These are phyloP conservation scores for Euplagia quadripunctaria DNA, from an alignment of 2,888 invertebrate species.

Conservation along the genomic window DNA sequence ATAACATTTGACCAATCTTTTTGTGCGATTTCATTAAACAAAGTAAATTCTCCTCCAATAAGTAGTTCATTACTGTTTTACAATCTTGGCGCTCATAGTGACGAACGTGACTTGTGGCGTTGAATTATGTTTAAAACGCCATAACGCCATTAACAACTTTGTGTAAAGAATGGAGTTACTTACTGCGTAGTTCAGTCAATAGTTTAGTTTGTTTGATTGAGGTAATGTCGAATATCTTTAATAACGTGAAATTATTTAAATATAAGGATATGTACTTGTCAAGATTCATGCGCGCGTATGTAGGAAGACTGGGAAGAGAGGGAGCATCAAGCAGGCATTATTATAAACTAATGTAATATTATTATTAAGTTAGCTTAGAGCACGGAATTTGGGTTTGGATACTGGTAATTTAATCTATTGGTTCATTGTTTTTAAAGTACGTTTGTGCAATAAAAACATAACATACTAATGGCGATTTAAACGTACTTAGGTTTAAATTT, in stretches of 20 bases:
- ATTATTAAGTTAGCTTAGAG: background rate
- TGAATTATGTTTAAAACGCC: conserved; percentile 42
- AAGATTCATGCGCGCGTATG: background rate
- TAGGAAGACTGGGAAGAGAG: background rate
- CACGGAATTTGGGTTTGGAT: background rate
- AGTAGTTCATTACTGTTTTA: conserved; percentile 33
- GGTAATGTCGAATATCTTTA: background rate
- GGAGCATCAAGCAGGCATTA: background rate
- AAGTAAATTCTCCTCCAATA: too few relatives aligned
- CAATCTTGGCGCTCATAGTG: conserved; percentile 50
- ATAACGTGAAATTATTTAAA: background rate
- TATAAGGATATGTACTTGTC: background rate
- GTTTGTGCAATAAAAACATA: too few relatives aligned
- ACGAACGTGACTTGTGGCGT: conserved; percentile 51
- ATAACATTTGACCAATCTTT: background rate
- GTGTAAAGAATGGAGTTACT: conserved; percentile 42
- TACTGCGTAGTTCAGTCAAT: conserved; percentile 39
- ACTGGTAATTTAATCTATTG: background rate
- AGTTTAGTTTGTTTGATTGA: conserved; percentile 17
- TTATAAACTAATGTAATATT: background rate
- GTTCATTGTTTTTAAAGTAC: background rate
- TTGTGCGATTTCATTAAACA: too few relatives aligned
- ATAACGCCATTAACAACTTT: conserved; percentile 49
- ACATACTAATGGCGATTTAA: too few relatives aligned
- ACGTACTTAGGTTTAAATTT: background rate